Evolutionary conservation across 2,797 vertebrate species (phyloP).

Genomic region (Cercopithecus hamlyni): DNA sequence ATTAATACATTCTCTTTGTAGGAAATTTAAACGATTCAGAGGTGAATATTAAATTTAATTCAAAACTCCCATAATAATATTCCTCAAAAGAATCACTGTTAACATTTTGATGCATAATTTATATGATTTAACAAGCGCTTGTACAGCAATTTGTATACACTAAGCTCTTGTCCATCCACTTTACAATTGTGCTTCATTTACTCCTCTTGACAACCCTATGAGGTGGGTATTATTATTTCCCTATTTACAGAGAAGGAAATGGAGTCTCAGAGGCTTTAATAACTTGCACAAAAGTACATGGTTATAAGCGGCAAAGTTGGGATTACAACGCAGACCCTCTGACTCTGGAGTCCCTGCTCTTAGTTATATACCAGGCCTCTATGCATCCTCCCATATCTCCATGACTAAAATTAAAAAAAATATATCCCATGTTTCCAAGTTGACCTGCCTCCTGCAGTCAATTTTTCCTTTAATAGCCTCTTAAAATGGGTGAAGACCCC

Average conservation of each 20-base stretch:
- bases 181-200: constrained; percentile 1
- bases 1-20: neutral
- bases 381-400: neutral
- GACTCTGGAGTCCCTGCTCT: neutral
- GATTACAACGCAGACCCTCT: neutral
- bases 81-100: constrained; percentile 7
- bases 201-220: neutral
- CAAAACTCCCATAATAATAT: neutral
- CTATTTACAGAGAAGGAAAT: neutral
- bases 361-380: neutral
- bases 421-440: neutral
- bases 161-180: neutral
- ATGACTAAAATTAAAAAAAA: neutral
- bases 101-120: neutral
- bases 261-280: neutral
- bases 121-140: constrained; percentile 2
- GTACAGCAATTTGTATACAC: neutral
- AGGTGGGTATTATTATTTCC: neutral
- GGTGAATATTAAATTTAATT: constrained; percentile 27
- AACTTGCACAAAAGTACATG: neutral
- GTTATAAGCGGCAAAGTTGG: neutral
- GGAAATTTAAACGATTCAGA: constrained; percentile 51
- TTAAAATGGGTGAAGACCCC: neutral
- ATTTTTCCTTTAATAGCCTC: neutral
- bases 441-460: neutral